Base-by-base conservation (phyloP, 2,113 vertebrate species). In the Monarcha castaneiventris region DNA sequence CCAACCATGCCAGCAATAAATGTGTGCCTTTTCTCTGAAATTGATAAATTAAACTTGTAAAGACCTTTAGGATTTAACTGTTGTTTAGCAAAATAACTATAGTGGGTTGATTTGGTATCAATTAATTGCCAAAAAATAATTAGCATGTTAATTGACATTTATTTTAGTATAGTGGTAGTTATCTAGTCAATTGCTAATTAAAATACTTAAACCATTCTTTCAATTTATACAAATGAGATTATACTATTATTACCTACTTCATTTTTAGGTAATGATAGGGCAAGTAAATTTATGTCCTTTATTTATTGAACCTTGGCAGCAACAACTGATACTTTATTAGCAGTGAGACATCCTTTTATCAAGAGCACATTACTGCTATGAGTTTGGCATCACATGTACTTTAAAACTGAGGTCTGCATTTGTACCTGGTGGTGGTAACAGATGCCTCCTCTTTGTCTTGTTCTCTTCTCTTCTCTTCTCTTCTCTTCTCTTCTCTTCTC, bases 111-210 rank as follows among this genome's bases (percentile, higher is more conserved):
- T 95, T 97, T 82, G 67, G 94, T 94, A 96, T 94, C 94, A 97
- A 97, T 97, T 97, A 97, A 97, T 96, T 96, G 79, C 61, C 49
- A 72, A 94, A 97, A 95, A 96, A 95, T 93, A 96, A 97, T 97
- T 98, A 97, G 37, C 90, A 96, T 95, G 73, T 92, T 97, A 98
- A 97, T 98, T 96, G 86, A 41, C 41, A 96, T 96, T 97, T 97
- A 96, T 97, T 95, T 97, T 97, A 86, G 29, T 84, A 93, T 94
- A 94, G 64, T 85, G 30, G 44, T 91, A 91, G 69, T 88, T 97
- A 94, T 96, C 75, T 96, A 94, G 59, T 63, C 68, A 74, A 82
- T 87, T 96, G 80, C 72, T 97, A 97, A 97, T 97, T 96, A 83
- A 97, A 97, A 92, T 85, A 64, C 72, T 93, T 96, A 95, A 96